Evolutionary conservation across 2,888 invertebrate genomes (phyloP), one percentile per base, ranked within the genome.

Genomic region (Piscicola geometra): DNA sequence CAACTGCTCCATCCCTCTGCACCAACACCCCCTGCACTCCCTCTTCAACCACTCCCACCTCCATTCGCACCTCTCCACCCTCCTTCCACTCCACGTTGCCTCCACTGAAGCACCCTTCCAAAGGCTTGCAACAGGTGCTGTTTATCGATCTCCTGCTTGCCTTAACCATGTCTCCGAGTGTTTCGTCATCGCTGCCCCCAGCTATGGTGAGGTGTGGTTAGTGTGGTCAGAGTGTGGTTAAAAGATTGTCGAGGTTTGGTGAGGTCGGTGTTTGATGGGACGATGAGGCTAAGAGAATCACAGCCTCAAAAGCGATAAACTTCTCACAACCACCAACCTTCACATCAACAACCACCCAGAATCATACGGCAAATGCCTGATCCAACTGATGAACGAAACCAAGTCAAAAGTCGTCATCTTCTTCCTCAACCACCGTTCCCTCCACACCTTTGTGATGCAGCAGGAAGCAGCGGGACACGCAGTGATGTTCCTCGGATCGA

Each of bases 301-400:
- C n/a, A n/a, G n/a, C n/a, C n/a, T n/a, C n/a, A n/a, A n/a, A n/a
- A n/a, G n/a, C n/a, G n/a, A n/a, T n/a, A n/a, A n/a, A n/a, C n/a
- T n/a, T n/a, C n/a, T n/a, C n/a, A n/a, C n/a, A n/a, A n/a, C n/a
- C n/a, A n/a, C n/a, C n/a, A n/a, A n/a, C n/a, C n/a, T n/a, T n/a
- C n/a, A n/a, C n/a, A n/a, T n/a, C n/a, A n/a, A n/a, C n/a, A n/a
- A n/a, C n/a, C n/a, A n/a, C n/a, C n/a, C n/a, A n/a, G 60, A 56
- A 21, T 56, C 60, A 56, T 56, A 56, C 60, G 60, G 60, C 60
- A 25, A 18, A 21, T 56, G 60, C n/a, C n/a, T 56, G n/a, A n/a
- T 56, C 15, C 15, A 56, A 56, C 9, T 56, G 60, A n/a, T 56
- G 21, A n/a, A 56, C 15, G n/a, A 21, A 21, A 56, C 60, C 21